A percentile compares a stretch with the other conserved stretches of the same genome.
Conservation (phyloP, 2,888 invertebrate species). For the Phengaris arion region DNA sequence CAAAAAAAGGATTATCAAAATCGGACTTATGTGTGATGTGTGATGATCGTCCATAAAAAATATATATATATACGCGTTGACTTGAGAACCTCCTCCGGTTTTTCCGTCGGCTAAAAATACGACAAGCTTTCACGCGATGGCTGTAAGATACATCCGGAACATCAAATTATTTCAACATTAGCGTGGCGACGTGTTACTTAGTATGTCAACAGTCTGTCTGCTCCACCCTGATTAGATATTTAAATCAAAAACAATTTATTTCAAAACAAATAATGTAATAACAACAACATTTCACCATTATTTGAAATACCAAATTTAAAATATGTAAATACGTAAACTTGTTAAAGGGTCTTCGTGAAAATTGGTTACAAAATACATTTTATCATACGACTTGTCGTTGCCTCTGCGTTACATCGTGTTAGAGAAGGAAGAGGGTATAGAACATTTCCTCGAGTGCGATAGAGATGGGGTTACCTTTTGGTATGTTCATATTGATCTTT, state of each 20-base stretch:
- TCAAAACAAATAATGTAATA: background rate
- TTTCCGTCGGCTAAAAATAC: too few relatives aligned
- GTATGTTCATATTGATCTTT: constrained; percentile 79
- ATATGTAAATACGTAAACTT: constrained; percentile 47
- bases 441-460: constrained; percentile 45
- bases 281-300: background rate
- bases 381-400: constrained; percentile 70
- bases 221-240: background rate
- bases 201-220: too few relatives aligned
- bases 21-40: too few relatives aligned
- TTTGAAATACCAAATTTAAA: constrained; percentile 36
- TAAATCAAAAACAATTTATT: background rate
- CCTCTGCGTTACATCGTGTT: constrained; percentile 58
- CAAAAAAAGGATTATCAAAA: too few relatives aligned
- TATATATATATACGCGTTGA: too few relatives aligned
- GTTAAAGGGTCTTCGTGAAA: constrained; percentile 51
- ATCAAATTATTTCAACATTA: too few relatives aligned
- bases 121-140: too few relatives aligned
- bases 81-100: too few relatives aligned
- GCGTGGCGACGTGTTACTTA: too few relatives aligned
- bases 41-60: too few relatives aligned
- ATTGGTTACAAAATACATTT: constrained; percentile 62
- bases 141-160: too few relatives aligned
- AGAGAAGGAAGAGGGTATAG: constrained; percentile 50
- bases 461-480: constrained; percentile 63